Evolutionary conservation across 1,140 invertebrate genomes (phyloP).

Genomic region (Holcopasites calliopsidis): DNA sequence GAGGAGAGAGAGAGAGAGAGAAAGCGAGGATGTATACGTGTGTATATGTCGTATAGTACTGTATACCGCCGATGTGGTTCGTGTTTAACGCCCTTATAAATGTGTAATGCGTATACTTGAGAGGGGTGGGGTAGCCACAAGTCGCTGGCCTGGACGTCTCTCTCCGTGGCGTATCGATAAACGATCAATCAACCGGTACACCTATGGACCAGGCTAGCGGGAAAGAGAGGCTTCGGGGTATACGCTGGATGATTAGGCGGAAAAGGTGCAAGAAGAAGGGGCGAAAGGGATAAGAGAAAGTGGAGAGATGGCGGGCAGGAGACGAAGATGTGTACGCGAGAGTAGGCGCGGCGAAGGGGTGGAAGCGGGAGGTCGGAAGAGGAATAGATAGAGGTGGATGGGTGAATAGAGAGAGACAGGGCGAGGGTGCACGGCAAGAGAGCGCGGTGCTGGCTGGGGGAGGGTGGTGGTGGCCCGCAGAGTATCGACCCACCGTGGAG

Average conservation of each 20-base stretch:
- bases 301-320: constrained; percentile 50
- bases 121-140: constrained; percentile 56
- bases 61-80: constrained; percentile 62
- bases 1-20: not conserved
- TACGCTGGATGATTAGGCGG: constrained; percentile 54
- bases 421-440: constrained; percentile 35
- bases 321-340: constrained; percentile 67
- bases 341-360: constrained; percentile 55
- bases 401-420: constrained; percentile 55
- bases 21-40: not conserved
- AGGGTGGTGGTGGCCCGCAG: constrained; percentile 73
- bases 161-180: constrained; percentile 72
- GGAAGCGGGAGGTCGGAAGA: constrained; percentile 51
- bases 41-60: constrained; percentile 48
- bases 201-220: constrained; percentile 63
- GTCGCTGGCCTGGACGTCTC: constrained; percentile 47
- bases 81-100: constrained; percentile 73
- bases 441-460: constrained; percentile 45
- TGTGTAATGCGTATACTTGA: constrained; percentile 69
- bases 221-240: constrained; percentile 45
- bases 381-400: constrained; percentile 19
- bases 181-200: constrained; percentile 75
- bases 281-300: constrained; percentile 28
- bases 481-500: constrained; percentile 77
- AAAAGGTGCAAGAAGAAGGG: constrained; percentile 56